phyloP scores from a whole-genome alignment of 2,113 vertebrate genomes.

The Microtus montanus region DNA sequence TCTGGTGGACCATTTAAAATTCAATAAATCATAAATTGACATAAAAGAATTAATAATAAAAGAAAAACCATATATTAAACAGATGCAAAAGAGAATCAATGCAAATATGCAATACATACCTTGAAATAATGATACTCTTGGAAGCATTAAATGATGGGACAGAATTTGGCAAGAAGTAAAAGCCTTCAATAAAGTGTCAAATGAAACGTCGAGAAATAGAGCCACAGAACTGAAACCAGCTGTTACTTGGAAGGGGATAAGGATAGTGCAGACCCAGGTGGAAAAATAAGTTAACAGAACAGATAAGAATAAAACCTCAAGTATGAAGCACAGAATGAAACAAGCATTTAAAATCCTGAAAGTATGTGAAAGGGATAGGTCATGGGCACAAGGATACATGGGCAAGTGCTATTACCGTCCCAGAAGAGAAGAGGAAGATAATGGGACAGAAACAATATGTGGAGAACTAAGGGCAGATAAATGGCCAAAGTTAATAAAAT shows the following conservation, averaged over 20 bases:
- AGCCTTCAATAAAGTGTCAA: not conserved
- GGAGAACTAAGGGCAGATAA: not conserved
- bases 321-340: not conserved
- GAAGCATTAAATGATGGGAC: not conserved
- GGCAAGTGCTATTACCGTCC: not conserved
- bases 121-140: not conserved
- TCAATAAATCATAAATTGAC: not conserved
- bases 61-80: not conserved
- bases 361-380: not conserved
- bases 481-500: constrained; percentile 5
- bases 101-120: not conserved
- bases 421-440: not conserved
- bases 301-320: not conserved
- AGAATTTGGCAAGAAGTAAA: not conserved
- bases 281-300: not conserved
- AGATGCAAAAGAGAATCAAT: not conserved
- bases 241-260: not conserved
- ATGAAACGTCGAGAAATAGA: not conserved
- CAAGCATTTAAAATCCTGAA: not conserved
- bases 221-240: not conserved
- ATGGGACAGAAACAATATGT: not conserved
- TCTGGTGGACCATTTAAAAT: not conserved
- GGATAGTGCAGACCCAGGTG: not conserved
- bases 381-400: not conserved
- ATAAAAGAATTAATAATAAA: not conserved